Evolutionary conservation across 2,888 invertebrate genomes (phyloP), one percentile per base, ranked within the genome.

Genomic region (Gibbula magus): DNA sequence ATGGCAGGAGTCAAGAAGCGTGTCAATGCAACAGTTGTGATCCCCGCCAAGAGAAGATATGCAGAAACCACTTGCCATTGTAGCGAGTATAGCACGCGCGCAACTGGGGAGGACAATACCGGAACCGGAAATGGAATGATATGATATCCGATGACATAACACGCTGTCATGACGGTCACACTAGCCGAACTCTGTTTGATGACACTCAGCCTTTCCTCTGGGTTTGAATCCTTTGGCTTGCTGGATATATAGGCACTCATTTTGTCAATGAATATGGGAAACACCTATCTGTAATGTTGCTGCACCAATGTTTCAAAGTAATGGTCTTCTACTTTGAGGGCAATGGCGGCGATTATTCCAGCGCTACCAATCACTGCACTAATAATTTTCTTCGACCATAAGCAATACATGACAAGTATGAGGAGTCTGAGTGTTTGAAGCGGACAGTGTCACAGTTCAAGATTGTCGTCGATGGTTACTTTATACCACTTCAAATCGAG

Each of bases 61-160:
- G 79, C 61, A 16, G 85, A 78, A 13, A 82, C 79, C 18, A 78
- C 75, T 77, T 87, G 85, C 79, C 86, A 85, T 29, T 83, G 82
- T 10, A 87, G 77, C 7, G 86, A 85, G 79, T 81, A 87, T 2
- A 84, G 79, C 35, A 87, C 25, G 39, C 83, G 81, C 45, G 86
- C 83, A 61, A 20, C 54, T 25, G 78, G 22, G 25, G 79, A 75
- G 5, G 80, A 74, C 22, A 82, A 67, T n/a, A 39, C 35, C 4
- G 82, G 82, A 18, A 77, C 61, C 29, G 80, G 78, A 45, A 80
- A 73, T 18, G 84, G 82, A n/a, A 81, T 32, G 70, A 73, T 66
- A 61, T 66, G 76, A 35, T 82, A 81, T 16, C 77, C 32, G 2
- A 74, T 22, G 25, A 76, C 18, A 29, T 75, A 79, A 32, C 67